These are phyloP conservation scores for Tetranychus piercei DNA, from an alignment of 2,888 invertebrate species.

Conservation along the genomic window DNA sequence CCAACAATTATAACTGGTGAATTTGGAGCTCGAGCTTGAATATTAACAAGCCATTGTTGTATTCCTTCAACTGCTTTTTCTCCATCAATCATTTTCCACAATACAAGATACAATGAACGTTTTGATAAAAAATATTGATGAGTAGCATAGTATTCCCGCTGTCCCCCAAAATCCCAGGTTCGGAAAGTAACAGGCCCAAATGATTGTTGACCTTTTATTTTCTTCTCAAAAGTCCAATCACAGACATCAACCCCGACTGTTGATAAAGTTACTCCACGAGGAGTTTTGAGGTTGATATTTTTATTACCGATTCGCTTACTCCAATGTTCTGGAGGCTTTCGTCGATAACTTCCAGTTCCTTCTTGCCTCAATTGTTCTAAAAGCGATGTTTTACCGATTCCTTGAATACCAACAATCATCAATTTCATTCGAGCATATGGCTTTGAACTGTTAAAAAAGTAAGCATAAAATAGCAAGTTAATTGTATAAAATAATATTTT, in stretches of 20 bases:
- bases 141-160: slow-evolving; percentile 84
- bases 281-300: slow-evolving; percentile 52
- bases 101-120: slow-evolving; percentile 76
- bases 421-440: slow-evolving; percentile 87
- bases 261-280: slow-evolving; percentile 62
- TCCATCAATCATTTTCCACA: slow-evolving; percentile 86
- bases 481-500: slow-evolving; percentile 1
- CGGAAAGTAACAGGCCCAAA: slow-evolving; percentile 69
- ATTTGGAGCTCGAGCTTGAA: slow-evolving; percentile 82
- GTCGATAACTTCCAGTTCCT: slow-evolving; percentile 48
- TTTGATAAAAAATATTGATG: slow-evolving; percentile 96
- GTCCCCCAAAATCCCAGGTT: slow-evolving; percentile 98
- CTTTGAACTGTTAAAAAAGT: slow-evolving; percentile 44
- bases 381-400: slow-evolving; percentile 69
- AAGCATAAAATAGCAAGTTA: neutral
- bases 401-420: slow-evolving; percentile 80
- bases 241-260: slow-evolving; percentile 96
- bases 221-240: slow-evolving; percentile 77
- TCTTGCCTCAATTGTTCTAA: slow-evolving; percentile 71
- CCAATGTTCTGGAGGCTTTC: slow-evolving; percentile 68
- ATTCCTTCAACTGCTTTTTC: slow-evolving; percentile 72
- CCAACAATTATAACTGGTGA: slow-evolving; percentile 90
- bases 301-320: slow-evolving; percentile 84
- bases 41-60: slow-evolving; percentile 85
- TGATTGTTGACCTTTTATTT: slow-evolving; percentile 45